phyloP scores from a whole-genome alignment of 2,888 invertebrate species.

The Philereme vetulata region DNA sequence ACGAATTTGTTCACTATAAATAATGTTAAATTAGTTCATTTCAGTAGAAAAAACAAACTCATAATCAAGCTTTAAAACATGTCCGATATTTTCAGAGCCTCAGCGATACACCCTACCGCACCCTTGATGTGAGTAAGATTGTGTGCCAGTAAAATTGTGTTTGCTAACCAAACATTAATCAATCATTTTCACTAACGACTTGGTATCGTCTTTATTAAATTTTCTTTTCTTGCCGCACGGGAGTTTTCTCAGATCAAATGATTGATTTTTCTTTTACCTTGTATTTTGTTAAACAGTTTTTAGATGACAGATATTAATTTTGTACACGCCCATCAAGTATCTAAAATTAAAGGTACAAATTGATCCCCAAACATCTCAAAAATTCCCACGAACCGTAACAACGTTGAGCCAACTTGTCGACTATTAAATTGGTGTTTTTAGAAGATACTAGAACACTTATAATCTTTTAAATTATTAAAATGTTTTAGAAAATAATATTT shows the following conservation, averaged over 20 bases:
- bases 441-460: no score
- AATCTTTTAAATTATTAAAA: no score
- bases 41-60: slow-evolving; percentile 4
- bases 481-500: no score
- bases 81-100: slow-evolving; percentile 34
- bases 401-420: no score
- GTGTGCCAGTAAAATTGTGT: slow-evolving; percentile 54
- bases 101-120: slow-evolving; percentile 54
- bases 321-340: background rate
- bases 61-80: slow-evolving; percentile 10
- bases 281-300: background rate
- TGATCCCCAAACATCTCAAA: no score
- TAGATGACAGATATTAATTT: slow-evolving; percentile 1
- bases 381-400: no score
- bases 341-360: background rate
- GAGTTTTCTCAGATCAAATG: slow-evolving; percentile 16
- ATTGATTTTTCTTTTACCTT: slow-evolving; percentile 22
- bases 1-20: no score
- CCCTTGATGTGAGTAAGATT: slow-evolving; percentile 73
- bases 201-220: slow-evolving; percentile 48
- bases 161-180: slow-evolving; percentile 70
- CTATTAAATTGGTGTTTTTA: no score
- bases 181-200: slow-evolving; percentile 55
- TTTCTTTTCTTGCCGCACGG: slow-evolving; percentile 37
- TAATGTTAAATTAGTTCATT: background rate